These are phyloP conservation scores for Blastobasis lacticolella DNA, from an alignment of 2,888 invertebrate species.

Conservation along the genomic window DNA sequence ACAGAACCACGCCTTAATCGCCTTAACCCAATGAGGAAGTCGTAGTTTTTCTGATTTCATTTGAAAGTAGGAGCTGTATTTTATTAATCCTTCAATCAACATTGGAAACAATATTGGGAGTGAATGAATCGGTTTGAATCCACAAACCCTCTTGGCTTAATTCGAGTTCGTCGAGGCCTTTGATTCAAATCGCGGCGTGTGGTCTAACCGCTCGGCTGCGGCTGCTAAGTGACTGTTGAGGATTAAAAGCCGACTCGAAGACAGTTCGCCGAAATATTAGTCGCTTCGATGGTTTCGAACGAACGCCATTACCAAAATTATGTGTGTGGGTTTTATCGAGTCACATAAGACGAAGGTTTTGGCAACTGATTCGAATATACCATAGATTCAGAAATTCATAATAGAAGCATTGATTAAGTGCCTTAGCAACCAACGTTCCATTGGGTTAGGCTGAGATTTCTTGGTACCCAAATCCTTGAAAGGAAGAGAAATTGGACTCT, in stretches of 20 bases:
- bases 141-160: not conserved
- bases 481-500: not conserved
- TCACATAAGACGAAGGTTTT: not conserved
- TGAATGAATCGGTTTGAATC: not conserved
- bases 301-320: not conserved
- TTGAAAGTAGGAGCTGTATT: no score
- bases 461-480: not conserved
- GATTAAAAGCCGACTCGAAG: constrained; percentile 3
- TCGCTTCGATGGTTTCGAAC: not conserved
- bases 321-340: not conserved
- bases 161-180: not conserved
- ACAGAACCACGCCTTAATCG: no score
- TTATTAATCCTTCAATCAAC: no score
- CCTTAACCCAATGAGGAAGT: no score
- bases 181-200: not conserved
- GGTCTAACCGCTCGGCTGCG: not conserved
- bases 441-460: no score
- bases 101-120: constrained; percentile 10
- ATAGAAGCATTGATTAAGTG: no score
- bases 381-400: no score
- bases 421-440: no score
- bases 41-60: no score
- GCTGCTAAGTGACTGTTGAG: not conserved
- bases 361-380: no score
- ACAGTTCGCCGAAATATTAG: constrained; percentile 4